Evolutionary conservation across 2,113 vertebrate species (phyloP).

Genomic region (Condylura cristata): DNA sequence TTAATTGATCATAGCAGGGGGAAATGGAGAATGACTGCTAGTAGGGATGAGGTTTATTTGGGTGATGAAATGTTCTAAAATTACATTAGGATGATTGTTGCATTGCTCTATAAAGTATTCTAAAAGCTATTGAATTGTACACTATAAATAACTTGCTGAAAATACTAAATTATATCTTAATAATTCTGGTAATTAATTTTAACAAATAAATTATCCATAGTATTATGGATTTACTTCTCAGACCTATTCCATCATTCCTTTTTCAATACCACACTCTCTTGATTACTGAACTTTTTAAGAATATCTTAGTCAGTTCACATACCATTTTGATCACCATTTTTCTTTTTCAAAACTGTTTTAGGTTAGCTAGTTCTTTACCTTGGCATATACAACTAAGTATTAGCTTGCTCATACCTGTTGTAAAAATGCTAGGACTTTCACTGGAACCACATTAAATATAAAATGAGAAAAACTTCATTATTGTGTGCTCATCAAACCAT

Average conservation of each 20-base stretch:
- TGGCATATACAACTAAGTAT: background rate
- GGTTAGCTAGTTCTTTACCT: background rate
- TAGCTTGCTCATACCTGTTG: background rate
- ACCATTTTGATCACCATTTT: background rate
- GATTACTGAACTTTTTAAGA: background rate
- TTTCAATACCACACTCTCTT: background rate
- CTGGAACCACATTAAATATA: background rate
- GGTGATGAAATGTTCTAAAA: background rate
- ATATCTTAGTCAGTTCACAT: background rate
- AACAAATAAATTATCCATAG: background rate
- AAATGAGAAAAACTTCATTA: background rate
- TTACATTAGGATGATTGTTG: background rate
- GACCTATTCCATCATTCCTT: background rate
- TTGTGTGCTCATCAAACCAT: background rate
- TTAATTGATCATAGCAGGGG: background rate
- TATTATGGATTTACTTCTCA: background rate
- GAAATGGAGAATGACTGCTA: background rate
- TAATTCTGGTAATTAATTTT: background rate
- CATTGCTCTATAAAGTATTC: background rate
- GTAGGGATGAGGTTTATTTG: background rate
- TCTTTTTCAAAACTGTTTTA: background rate
- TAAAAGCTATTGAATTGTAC: background rate
- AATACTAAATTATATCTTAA: background rate
- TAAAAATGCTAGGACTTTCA: background rate
- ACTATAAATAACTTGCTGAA: background rate